Percentiles rank a stretch among this genome's conserved stretches.
Evolutionary conservation across 2,888 invertebrate genomes (phyloP).

Genomic region (Melieria picta): DNA sequence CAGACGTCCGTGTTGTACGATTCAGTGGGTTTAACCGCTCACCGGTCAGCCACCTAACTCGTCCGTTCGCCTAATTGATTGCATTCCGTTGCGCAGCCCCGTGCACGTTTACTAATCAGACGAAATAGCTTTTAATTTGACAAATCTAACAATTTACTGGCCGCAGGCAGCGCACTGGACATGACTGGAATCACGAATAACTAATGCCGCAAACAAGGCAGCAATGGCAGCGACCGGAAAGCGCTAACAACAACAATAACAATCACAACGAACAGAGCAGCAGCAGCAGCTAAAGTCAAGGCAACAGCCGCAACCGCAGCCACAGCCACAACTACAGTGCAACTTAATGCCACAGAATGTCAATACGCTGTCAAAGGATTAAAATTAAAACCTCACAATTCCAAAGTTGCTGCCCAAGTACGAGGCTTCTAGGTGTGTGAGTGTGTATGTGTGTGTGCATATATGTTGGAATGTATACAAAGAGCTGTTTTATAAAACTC

Average conservation of each 20-base stretch:
- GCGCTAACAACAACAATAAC: neutral
- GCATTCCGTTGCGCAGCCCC: too few relatives aligned
- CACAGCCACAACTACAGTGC: conserved; percentile 5
- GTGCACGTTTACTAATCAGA: conserved; percentile 21
- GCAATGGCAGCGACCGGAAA: neutral
- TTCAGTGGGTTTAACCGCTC: too few relatives aligned
- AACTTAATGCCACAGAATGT: conserved; percentile 41
- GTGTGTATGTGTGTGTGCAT: neutral
- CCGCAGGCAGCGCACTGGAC: conserved; percentile 31
- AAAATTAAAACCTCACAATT: conserved; percentile 43
- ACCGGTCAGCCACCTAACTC: too few relatives aligned
- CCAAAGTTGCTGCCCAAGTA: conserved; percentile 25
- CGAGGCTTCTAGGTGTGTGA: neutral
- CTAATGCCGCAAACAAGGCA: neutral
- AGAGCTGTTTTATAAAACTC: too few relatives aligned
- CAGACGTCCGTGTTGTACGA: too few relatives aligned
- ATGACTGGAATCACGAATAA: conserved; percentile 21
- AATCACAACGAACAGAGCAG: neutral
- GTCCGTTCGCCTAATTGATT: too few relatives aligned
- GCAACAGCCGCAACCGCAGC: neutral
- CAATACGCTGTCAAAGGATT: conserved; percentile 43
- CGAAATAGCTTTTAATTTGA: conserved; percentile 37
- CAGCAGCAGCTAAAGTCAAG: neutral
- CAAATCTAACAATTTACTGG: conserved; percentile 39
- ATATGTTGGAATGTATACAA: neutral